Conservation (phyloP, 2,797 vertebrate species). For the Phylloscopus collybita region DNA sequence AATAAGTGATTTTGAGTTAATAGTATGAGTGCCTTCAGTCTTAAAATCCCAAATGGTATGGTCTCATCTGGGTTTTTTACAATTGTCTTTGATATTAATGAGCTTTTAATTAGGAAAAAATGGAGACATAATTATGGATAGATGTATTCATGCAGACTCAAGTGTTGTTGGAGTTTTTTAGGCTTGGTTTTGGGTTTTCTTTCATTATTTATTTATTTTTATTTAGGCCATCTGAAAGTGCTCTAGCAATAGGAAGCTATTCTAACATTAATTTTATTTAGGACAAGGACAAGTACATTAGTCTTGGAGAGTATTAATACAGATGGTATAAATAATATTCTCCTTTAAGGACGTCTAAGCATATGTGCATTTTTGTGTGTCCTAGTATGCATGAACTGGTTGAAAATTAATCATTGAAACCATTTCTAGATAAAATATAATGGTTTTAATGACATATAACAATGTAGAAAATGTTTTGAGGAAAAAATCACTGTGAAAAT, state of each 20-base stretch:
- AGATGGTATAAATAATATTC: not conserved
- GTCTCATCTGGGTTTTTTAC: not conserved
- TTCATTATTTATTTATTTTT: not conserved
- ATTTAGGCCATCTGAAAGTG: not conserved
- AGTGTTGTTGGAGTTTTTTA: not conserved
- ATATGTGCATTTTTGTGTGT: not conserved
- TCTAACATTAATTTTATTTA: constrained; percentile 11
- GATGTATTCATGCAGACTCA: not conserved
- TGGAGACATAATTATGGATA: not conserved
- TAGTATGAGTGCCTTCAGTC: not conserved
- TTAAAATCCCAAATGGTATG: not conserved
- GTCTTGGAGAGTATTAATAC: not conserved
- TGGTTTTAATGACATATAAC: not conserved
- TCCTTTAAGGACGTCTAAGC: not conserved
- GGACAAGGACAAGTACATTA: not conserved
- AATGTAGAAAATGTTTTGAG: not conserved
- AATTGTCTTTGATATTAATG: constrained; percentile 38
- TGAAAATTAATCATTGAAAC: not conserved
- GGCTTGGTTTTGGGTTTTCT: no score
- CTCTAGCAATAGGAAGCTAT: not conserved
- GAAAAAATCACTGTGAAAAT: not conserved
- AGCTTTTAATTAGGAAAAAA: constrained; percentile 24
- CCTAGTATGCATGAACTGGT: not conserved
- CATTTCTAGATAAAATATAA: not conserved
- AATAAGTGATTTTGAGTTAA: not conserved